Conservation (phyloP, 1,140 invertebrate species). For the Maniola jurtina region DNA sequence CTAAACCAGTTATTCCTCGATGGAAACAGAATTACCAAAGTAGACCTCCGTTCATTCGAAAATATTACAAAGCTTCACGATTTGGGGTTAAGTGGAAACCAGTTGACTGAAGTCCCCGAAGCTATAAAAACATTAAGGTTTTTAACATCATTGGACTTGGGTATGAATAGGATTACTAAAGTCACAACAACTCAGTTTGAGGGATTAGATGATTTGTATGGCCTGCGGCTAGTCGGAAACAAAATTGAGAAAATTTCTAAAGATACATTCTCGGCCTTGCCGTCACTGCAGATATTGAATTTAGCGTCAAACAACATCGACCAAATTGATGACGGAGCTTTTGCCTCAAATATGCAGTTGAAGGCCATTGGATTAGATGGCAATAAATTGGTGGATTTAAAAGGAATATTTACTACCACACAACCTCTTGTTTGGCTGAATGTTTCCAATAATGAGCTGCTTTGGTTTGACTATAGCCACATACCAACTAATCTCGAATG, state of each 20-base stretch:
- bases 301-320: conserved; percentile 84
- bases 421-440: conserved; percentile 86
- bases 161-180: conserved; percentile 87
- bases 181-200: conserved; percentile 82
- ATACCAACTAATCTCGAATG: conserved; percentile 84
- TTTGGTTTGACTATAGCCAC: conserved; percentile 85
- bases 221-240: conserved; percentile 83
- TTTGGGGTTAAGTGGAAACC: conserved; percentile 88
- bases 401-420: conserved; percentile 83
- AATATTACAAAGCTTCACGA: conserved; percentile 90
- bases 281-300: conserved; percentile 84
- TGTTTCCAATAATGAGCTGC: conserved; percentile 84
- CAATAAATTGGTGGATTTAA: conserved; percentile 84
- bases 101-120: conserved; percentile 85
- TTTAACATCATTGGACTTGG: conserved; percentile 88
- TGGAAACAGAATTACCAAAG: conserved; percentile 84
- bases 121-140: conserved; percentile 84
- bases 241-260: conserved; percentile 83
- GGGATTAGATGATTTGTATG: conserved; percentile 82
- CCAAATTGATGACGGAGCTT: conserved; percentile 83
- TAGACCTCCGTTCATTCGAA: conserved; percentile 87
- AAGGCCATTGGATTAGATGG: conserved; percentile 84
- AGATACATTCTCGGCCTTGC: conserved; percentile 83
- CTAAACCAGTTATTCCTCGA: conserved; percentile 87
- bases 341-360: conserved; percentile 82